Conservation (phyloP, 2,888 invertebrate species). For the Drosophila basisetae region DNA sequence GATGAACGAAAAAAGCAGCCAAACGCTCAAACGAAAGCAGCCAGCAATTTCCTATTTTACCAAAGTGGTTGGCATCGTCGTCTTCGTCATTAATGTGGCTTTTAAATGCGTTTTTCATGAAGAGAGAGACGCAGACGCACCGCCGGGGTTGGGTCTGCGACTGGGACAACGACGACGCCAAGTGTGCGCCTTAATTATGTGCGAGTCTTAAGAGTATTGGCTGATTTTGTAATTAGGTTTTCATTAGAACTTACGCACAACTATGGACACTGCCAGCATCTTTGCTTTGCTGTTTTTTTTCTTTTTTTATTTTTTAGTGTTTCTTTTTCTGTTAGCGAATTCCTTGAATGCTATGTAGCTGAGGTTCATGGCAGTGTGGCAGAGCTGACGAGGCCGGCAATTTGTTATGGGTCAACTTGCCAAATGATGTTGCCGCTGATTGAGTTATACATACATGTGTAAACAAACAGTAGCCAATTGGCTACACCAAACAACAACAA, state of each 20-base stretch:
- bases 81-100: slow-evolving; percentile 82
- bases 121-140: slow-evolving; percentile 26
- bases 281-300: neutral
- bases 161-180: slow-evolving; percentile 54
- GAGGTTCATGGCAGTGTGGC: slow-evolving; percentile 30
- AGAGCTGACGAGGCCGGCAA: slow-evolving; percentile 20
- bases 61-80: slow-evolving; percentile 78
- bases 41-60: slow-evolving; percentile 83
- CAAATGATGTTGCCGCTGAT: slow-evolving; percentile 65
- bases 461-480: slow-evolving; percentile 81
- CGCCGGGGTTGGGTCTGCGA: slow-evolving; percentile 8
- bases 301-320: slow-evolving; percentile 1
- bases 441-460: slow-evolving; percentile 80
- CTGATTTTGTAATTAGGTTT: slow-evolving; percentile 82
- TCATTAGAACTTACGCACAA: slow-evolving; percentile 78
- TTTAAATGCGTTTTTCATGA: slow-evolving; percentile 82
- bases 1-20: slow-evolving; percentile 66
- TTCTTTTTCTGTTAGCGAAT: slow-evolving; percentile 19
- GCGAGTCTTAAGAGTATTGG: slow-evolving; percentile 82
- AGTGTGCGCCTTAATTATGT: slow-evolving; percentile 83
- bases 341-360: slow-evolving; percentile 25
- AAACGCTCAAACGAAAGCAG: slow-evolving; percentile 77
- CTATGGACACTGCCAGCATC: slow-evolving; percentile 62
- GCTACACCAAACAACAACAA: slow-evolving; percentile 20
- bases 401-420: slow-evolving; percentile 71